These are phyloP conservation scores for Rhabdornis inornatus DNA, from an alignment of 2,113 vertebrate species.

Conservation along the genomic window DNA sequence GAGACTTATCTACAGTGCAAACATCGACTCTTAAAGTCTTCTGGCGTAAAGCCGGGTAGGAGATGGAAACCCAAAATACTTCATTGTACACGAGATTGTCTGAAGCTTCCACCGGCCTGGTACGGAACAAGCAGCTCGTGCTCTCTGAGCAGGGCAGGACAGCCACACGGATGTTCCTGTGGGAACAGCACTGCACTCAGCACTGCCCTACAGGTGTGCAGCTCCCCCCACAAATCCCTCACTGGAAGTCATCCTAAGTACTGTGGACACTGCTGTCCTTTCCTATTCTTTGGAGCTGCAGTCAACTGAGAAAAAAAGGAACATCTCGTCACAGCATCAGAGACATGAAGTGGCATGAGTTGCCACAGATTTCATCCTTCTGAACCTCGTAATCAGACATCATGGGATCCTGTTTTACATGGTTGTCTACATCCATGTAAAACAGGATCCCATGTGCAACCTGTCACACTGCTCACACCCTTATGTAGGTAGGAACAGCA, in stretches of 20 bases:
- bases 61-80: constrained; percentile 85
- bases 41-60: constrained; percentile 84
- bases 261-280: neutral
- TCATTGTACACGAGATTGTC: constrained; percentile 84
- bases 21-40: constrained; percentile 92
- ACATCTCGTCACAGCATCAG: neutral
- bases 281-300: neutral
- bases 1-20: constrained; percentile 79
- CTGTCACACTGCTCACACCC: neutral
- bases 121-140: constrained; percentile 89
- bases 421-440: neutral
- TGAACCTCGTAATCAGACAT: neutral
- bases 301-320: neutral
- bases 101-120: constrained; percentile 68
- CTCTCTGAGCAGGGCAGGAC: constrained; percentile 88
- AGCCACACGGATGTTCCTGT: constrained; percentile 85
- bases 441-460: no score
- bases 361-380: neutral
- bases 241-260: neutral
- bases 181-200: neutral
- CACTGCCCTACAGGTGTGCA: neutral
- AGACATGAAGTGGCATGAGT: neutral
- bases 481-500: neutral
- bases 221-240: neutral
- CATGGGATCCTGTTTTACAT: neutral